phyloP scores from a whole-genome alignment of 2,888 invertebrate species.

The Itoplectis maculator region DNA sequence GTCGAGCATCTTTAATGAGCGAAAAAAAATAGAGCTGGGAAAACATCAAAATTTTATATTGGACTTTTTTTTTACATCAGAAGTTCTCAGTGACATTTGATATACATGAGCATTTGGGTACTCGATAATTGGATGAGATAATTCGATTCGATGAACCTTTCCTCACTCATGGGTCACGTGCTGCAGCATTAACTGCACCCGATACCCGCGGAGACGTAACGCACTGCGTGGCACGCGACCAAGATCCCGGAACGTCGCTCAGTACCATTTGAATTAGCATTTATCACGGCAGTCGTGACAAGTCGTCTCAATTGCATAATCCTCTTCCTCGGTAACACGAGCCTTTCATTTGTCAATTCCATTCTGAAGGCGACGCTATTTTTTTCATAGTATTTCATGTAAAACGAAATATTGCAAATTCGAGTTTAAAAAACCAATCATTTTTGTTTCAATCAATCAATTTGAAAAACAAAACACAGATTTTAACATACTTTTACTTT shows the following conservation, averaged over 20 bases:
- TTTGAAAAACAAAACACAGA: background rate
- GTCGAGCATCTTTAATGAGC: no score
- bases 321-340: background rate
- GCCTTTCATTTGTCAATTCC: background rate
- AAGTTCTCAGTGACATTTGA: background rate
- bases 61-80: no score
- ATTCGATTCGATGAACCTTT: conserved; percentile 32
- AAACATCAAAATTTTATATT: no score
- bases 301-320: background rate
- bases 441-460: no score
- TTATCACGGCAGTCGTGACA: background rate
- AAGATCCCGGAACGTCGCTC: background rate
- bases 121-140: conserved; percentile 49
- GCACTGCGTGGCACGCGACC: conserved; percentile 43
- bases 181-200: background rate
- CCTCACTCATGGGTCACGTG: conserved; percentile 52
- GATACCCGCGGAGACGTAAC: conserved; percentile 22
- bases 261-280: background rate
- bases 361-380: no score
- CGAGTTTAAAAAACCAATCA: no score
- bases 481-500: no score
- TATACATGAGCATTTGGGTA: background rate
- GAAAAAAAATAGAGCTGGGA: no score
- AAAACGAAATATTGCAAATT: no score
- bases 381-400: no score